phyloP scores from a whole-genome alignment of 2,888 invertebrate genomes.

The Oligia latruncula region DNA sequence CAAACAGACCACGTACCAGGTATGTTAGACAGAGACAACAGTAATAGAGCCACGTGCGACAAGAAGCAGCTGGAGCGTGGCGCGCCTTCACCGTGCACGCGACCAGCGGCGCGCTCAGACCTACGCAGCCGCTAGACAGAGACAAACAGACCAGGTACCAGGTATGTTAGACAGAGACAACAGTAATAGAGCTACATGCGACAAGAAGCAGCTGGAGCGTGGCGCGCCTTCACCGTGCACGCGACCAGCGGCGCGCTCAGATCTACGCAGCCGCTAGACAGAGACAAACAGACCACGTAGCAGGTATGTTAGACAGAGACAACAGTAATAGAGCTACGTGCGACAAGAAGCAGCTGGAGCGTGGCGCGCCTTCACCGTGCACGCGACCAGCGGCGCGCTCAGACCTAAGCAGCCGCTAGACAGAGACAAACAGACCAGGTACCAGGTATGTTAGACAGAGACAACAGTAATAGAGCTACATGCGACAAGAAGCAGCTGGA shows the following conservation, averaged over 20 bases:
- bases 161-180: slow-evolving; percentile 87
- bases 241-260: slow-evolving; percentile 94
- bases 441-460: slow-evolving; percentile 92
- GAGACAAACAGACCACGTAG: slow-evolving; percentile 96
- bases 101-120: slow-evolving; percentile 93
- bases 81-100: slow-evolving; percentile 95
- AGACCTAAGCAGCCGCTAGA: slow-evolving; percentile 93
- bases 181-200: slow-evolving; percentile 83
- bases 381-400: slow-evolving; percentile 94
- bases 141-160: slow-evolving; percentile 96
- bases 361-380: slow-evolving; percentile 95
- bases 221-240: slow-evolving; percentile 95
- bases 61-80: slow-evolving; percentile 95
- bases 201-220: slow-evolving; percentile 95
- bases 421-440: slow-evolving; percentile 95
- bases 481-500: slow-evolving; percentile 94
- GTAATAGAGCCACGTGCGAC: slow-evolving; percentile 86
- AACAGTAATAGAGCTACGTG: slow-evolving; percentile 74
- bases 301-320: slow-evolving; percentile 91
- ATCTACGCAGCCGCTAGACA: slow-evolving; percentile 93
- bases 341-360: slow-evolving; percentile 95
- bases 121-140: slow-evolving; percentile 93
- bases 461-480: slow-evolving; percentile 40
- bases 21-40: slow-evolving; percentile 77
- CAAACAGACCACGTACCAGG: slow-evolving; percentile 96